Conservation (phyloP, 2,888 invertebrate species). For the Fragum fragum region DNA sequence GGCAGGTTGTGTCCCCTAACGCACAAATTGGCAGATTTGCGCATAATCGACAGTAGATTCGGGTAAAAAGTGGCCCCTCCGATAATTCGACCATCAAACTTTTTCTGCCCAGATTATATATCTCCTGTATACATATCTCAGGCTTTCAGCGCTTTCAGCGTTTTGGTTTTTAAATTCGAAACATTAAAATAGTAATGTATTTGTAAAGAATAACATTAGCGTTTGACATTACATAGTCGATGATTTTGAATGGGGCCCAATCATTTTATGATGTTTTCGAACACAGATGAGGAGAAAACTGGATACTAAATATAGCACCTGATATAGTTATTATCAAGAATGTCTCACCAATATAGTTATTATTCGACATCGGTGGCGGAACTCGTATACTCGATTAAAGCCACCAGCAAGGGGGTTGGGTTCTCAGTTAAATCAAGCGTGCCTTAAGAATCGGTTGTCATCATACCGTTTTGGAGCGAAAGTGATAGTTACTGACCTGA, state of each 20-base stretch:
- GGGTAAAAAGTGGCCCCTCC: no score
- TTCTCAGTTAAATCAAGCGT: constrained; percentile 3
- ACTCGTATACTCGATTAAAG: not conserved
- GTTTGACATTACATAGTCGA: constrained; percentile 1
- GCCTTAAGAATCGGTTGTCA: not conserved
- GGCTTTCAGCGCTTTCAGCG: no score
- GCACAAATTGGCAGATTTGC: no score
- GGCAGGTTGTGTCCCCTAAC: no score
- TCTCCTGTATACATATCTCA: no score
- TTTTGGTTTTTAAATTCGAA: no score
- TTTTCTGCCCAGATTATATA: no score
- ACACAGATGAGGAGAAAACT: not conserved
- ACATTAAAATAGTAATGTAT: not conserved
- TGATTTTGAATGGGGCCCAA: constrained; percentile 13
- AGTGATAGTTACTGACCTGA: not conserved
- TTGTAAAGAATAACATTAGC: not conserved
- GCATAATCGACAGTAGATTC: no score
- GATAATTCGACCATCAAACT: no score
- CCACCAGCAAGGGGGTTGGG: not conserved
- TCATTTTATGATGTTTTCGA: constrained; percentile 1
- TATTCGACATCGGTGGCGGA: not conserved
- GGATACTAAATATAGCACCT: constrained; percentile 21
- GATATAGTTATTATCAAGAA: constrained; percentile 14
- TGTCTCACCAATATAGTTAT: not conserved
- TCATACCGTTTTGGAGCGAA: not conserved